Conservation (phyloP, 2,888 invertebrate genomes). For the Helicoverpa assulta region DNA sequence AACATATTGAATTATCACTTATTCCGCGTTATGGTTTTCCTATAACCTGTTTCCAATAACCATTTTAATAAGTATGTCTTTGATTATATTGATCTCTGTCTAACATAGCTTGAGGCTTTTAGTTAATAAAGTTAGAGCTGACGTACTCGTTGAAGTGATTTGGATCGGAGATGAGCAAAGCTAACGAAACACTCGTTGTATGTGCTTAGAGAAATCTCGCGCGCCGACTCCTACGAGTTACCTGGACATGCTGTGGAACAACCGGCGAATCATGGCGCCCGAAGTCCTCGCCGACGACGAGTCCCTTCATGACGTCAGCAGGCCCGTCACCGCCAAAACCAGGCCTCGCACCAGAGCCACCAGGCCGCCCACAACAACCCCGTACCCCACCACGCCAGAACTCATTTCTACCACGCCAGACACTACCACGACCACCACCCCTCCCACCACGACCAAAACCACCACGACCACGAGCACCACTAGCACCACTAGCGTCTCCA, state of each 20-base stretch:
- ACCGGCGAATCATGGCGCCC: conserved; percentile 40
- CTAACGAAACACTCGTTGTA: conserved; percentile 79
- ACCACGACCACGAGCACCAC: conserved; percentile 22
- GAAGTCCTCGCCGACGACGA: not conserved
- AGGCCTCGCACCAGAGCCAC: not conserved
- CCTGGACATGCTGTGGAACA: conserved; percentile 55
- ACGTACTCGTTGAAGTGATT: conserved; percentile 23
- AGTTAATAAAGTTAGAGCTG: not conserved
- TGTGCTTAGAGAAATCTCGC: conserved; percentile 77
- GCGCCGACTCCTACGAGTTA: conserved; percentile 39
- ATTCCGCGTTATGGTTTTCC: no score
- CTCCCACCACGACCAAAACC: conserved; percentile 19
- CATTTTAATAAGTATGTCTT: no score
- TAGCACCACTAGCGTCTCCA: conserved; percentile 2
- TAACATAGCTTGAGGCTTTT: not conserved
- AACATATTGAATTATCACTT: no score
- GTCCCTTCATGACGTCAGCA: conserved; percentile 10
- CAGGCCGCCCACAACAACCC: conserved; percentile 16
- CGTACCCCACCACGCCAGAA: conserved; percentile 20
- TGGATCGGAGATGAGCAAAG: conserved; percentile 49
- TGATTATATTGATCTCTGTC: not conserved
- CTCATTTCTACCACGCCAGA: no score
- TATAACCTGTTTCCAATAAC: no score
- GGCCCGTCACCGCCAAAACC: conserved; percentile 34
- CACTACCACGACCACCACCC: not conserved